A percentile compares a stretch with the other conserved stretches of the same genome.
Evolutionary conservation across 2,797 vertebrate genomes (phyloP).

Genomic region (Salarias fasciatus): DNA sequence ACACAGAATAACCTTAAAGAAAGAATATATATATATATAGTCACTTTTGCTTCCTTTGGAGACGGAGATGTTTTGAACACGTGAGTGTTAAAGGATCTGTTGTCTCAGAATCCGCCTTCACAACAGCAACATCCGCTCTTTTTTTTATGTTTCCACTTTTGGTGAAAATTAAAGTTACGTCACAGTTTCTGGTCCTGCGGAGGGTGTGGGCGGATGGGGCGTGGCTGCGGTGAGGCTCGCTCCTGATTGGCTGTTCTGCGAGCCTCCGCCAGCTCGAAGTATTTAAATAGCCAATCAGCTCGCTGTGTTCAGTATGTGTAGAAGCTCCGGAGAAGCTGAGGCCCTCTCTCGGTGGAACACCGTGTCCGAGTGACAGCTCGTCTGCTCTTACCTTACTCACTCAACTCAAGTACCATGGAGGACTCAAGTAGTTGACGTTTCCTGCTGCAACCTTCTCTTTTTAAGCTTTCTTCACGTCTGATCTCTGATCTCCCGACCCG

Average conservation of each 20-base stretch:
- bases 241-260: constrained; percentile 62
- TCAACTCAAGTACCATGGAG: constrained; percentile 80
- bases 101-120: too few relatives aligned
- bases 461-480: constrained; percentile 80
- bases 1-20: too few relatives aligned
- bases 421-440: constrained; percentile 87
- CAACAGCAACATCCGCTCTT: too few relatives aligned
- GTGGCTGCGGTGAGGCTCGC: constrained; percentile 18
- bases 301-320: constrained; percentile 60
- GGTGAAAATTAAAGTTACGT: constrained; percentile 1
- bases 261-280: background rate
- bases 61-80: too few relatives aligned
- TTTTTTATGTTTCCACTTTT: background rate
- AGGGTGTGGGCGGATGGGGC: background rate
- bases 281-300: background rate
- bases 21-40: too few relatives aligned
- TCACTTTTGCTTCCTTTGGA: too few relatives aligned
- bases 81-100: too few relatives aligned
- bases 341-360: constrained; percentile 76
- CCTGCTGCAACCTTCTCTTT: constrained; percentile 79
- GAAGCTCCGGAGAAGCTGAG: background rate
- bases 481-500: constrained; percentile 59
- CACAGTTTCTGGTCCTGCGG: background rate
- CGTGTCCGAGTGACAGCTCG: constrained; percentile 62
- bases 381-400: constrained; percentile 60